Base-by-base conservation (phyloP, 2,888 invertebrate species). In the Esperia sulphurella region DNA sequence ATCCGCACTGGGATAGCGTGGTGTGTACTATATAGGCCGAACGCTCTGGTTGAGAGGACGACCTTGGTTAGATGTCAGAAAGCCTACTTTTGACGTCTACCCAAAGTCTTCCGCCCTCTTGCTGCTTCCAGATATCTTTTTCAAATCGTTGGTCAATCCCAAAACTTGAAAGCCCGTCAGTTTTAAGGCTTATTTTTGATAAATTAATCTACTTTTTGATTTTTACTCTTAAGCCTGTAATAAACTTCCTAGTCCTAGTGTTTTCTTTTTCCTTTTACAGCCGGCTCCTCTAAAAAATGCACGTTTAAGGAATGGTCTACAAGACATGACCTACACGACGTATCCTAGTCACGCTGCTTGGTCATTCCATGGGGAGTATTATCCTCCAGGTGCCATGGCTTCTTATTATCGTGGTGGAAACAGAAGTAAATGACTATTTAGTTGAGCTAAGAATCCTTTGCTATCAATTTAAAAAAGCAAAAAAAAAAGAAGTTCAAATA, bases 231-330 rank as follows among this genome's bases (percentile, higher is more conserved):
- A 21, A 21, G 21, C 21, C 21, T 5, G 3, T 21, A 33, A 10
- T 33, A 8, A 2, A 33, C 1, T 39, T 58, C 49, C 31, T n/a
- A 41, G 6, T 45, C 21, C 43, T 41, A 45, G 12, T 12, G 30
- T 7, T 13, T 39, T 48, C 31, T 40, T 37, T 14, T 28, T 37
- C 10, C 35, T 37, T 39, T 68, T 71, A 21, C 60, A 78, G 78
- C 41, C 49, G 14, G 45, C 53, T 13, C 57, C 64, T 4, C 52
- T 47, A 8, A 56, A 58, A 14, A 52, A 55, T 12, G 49, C 58
- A 13, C 77, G 63, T 37, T 58, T 52, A 42, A 67, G 85, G 43
- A 89, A 89, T 57, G 88, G 88, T n/a, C 62, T 89, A 46, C 88
- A 89, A 66, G 88, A 89, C 54, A 61, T 79, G 54, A 68, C 75